A percentile compares a stretch with the other conserved stretches of the same genome.
Conservation (phyloP, 2,888 invertebrate species). For the Patella pellucida region DNA sequence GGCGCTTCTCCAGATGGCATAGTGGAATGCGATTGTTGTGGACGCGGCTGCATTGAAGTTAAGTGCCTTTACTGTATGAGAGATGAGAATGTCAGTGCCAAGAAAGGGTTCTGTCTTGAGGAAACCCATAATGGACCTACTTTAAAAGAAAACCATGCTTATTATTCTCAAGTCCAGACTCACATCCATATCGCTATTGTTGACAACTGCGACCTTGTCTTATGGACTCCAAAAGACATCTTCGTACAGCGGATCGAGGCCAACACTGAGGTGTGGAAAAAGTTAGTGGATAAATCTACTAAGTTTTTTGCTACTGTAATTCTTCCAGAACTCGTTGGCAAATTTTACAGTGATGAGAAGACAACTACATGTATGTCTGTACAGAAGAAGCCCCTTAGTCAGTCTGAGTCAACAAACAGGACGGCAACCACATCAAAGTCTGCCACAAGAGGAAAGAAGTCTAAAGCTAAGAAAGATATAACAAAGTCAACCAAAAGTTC, state of each 20-base stretch:
- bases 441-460: constrained; percentile 8
- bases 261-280: constrained; percentile 8
- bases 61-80: constrained; percentile 19
- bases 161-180: constrained; percentile 11
- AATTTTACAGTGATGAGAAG: constrained; percentile 20
- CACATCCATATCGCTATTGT: not conserved
- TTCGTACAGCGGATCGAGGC: not conserved
- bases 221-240: constrained; percentile 10
- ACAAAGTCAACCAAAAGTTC: too few species aligned
- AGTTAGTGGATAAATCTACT: constrained; percentile 12
- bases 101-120: constrained; percentile 19
- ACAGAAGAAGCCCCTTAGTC: not conserved
- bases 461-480: too few species aligned
- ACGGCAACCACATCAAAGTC: too few species aligned
- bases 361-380: too few species aligned
- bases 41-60: constrained; percentile 22
- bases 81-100: constrained; percentile 11
- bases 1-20: constrained; percentile 29
- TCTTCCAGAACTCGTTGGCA: constrained; percentile 32
- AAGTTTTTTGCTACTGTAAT: constrained; percentile 22
- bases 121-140: not conserved
- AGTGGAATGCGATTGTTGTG: constrained; percentile 32
- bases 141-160: not conserved
- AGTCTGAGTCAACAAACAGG: not conserved
- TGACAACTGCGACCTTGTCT: constrained; percentile 10